A percentile compares a stretch with the other conserved stretches of the same genome.
Evolutionary conservation across 2,797 vertebrate genomes (phyloP).

Genomic region (Manis javanica): DNA sequence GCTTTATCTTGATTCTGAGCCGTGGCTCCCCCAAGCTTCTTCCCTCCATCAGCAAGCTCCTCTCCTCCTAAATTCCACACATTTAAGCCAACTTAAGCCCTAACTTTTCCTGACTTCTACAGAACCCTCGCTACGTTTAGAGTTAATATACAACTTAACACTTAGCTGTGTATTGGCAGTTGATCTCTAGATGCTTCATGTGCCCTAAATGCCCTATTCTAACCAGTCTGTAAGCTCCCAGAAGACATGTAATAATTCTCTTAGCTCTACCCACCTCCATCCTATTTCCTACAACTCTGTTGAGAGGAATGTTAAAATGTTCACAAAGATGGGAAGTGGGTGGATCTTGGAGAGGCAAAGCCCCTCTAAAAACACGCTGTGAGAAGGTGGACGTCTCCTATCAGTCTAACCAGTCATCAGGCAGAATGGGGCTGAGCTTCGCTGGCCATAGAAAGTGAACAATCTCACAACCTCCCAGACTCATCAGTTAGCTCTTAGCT

Average conservation of each 20-base stretch:
- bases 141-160: not conserved
- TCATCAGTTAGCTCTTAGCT: not conserved
- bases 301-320: not conserved
- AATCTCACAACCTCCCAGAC: not conserved
- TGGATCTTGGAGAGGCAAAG: not conserved
- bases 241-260: not conserved
- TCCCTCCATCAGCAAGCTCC: not conserved
- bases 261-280: not conserved
- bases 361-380: not conserved
- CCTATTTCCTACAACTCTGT: not conserved
- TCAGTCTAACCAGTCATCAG: not conserved
- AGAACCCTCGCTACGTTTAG: not conserved
- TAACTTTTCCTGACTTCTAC: not conserved
- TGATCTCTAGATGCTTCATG: not conserved
- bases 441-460: not conserved
- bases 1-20: not conserved
- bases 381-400: not conserved
- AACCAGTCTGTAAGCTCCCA: not conserved
- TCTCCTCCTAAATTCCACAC: not conserved
- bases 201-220: not conserved
- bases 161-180: not conserved
- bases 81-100: not conserved
- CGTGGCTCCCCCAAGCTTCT: not conserved
- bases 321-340: not conserved
- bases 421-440: not conserved